Evolutionary conservation across 1,140 invertebrate species (phyloP).

Genomic region (Drosophila rhopaloa): DNA sequence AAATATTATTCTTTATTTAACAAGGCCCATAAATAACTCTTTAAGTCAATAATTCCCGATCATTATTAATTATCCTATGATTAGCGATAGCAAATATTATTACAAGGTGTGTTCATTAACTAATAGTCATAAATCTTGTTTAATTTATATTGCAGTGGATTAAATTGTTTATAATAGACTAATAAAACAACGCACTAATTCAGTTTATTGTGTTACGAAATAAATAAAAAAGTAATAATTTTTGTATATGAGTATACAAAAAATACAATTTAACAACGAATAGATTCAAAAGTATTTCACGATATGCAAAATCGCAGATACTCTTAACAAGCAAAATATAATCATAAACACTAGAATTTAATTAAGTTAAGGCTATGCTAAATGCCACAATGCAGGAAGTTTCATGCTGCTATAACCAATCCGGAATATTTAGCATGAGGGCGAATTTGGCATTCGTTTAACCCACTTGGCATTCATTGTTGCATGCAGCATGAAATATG

Average conservation of each 20-base stretch:
- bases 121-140: background rate
- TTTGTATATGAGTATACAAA: background rate
- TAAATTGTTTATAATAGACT: background rate
- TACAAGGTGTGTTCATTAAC: background rate
- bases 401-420: conserved; percentile 28
- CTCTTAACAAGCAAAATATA: background rate
- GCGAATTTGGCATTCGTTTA: conserved; percentile 64
- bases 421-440: conserved; percentile 49
- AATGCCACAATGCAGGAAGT: conserved; percentile 21
- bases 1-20: conserved; percentile 5
- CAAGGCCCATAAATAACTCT: background rate
- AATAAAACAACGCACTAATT: background rate
- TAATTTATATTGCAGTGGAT: background rate
- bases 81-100: background rate
- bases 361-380: conserved; percentile 5
- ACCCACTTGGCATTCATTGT: conserved; percentile 68
- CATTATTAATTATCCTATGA: background rate
- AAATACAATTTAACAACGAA: too few relatives aligned
- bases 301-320: too few relatives aligned
- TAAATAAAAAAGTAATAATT: too few relatives aligned
- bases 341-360: conserved; percentile 20
- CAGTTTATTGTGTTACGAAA: background rate
- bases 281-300: too few relatives aligned
- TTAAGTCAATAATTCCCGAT: background rate
- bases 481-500: conserved; percentile 77